Conservation (phyloP, 2,888 invertebrate species). For the Drosophila atripex region DNA sequence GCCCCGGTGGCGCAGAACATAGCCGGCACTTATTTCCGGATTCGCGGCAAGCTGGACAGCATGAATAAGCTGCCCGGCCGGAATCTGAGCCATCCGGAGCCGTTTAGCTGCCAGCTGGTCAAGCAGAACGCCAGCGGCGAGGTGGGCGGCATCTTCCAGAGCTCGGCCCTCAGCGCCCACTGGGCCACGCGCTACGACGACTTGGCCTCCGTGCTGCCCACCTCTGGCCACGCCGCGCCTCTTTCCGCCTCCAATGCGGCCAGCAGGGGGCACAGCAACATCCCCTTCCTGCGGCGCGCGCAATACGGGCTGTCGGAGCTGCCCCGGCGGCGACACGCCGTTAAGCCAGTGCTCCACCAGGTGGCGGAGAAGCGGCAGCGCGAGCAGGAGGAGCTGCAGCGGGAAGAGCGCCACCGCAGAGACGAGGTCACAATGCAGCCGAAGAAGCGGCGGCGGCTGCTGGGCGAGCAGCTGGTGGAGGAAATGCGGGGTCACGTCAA, state of each 20-base stretch:
- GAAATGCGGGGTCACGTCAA: slow-evolving; percentile 4
- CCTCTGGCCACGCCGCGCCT: slow-evolving; percentile 9
- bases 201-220: background rate
- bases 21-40: slow-evolving; percentile 80
- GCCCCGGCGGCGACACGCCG: slow-evolving; percentile 47
- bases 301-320: slow-evolving; percentile 38
- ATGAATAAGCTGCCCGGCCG: slow-evolving; percentile 44
- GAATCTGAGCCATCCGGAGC: slow-evolving; percentile 62
- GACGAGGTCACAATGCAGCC: slow-evolving; percentile 7
- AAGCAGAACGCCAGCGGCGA: slow-evolving; percentile 76
- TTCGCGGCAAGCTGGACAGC: slow-evolving; percentile 65
- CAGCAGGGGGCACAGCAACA: slow-evolving; percentile 53
- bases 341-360: slow-evolving; percentile 73
- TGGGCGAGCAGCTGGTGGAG: slow-evolving; percentile 27
- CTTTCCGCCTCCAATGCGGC: background rate
- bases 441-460: slow-evolving; percentile 44
- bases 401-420: background rate
- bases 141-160: slow-evolving; percentile 80
- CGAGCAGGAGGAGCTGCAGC: slow-evolving; percentile 8
- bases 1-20: slow-evolving; percentile 80
- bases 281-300: slow-evolving; percentile 80
- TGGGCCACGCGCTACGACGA: slow-evolving; percentile 74
- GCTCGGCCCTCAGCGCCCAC: slow-evolving; percentile 79
- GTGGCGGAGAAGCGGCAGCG: slow-evolving; percentile 65
- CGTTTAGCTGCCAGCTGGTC: slow-evolving; percentile 81